Evolutionary conservation across 2,113 vertebrate species (phyloP).

Genomic region (Bambusicola thoracicus): DNA sequence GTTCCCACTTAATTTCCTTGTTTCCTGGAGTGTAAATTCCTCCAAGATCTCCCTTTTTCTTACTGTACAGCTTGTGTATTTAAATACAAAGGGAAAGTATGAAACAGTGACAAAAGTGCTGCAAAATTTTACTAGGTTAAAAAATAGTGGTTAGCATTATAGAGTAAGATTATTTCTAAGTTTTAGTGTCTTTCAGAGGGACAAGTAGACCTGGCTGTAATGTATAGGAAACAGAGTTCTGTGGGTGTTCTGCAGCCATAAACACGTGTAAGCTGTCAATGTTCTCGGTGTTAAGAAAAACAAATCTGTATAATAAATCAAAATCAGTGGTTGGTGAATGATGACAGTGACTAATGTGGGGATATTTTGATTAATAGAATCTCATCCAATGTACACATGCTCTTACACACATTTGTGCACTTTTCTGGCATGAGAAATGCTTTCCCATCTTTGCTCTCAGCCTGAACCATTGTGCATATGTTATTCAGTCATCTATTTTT

Average conservation of each 20-base stretch:
- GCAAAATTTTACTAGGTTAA: background rate
- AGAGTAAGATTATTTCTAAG: background rate
- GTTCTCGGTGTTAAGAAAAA: constrained; percentile 1
- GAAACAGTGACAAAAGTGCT: background rate
- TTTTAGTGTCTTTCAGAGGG: background rate
- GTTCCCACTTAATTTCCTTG: background rate
- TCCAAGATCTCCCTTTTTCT: background rate
- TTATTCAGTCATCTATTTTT: constrained; percentile 46
- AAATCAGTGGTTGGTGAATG: constrained; percentile 3
- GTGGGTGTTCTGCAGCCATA: background rate
- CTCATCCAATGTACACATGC: background rate
- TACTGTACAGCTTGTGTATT: background rate
- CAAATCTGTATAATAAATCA: constrained; percentile 47
- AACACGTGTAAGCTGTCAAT: background rate
- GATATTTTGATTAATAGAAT: constrained; percentile 52
- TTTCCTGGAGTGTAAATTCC: background rate
- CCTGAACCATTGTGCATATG: constrained; percentile 3
- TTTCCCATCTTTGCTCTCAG: constrained; percentile 18
- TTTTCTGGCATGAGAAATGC: constrained; percentile 21
- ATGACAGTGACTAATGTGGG: constrained; percentile 20
- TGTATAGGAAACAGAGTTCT: background rate
- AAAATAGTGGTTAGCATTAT: background rate
- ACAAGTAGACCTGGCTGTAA: background rate
- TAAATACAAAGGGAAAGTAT: background rate
- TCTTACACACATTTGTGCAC: background rate